phyloP scores from a whole-genome alignment of 2,888 invertebrate species.

The Noctua janthe region DNA sequence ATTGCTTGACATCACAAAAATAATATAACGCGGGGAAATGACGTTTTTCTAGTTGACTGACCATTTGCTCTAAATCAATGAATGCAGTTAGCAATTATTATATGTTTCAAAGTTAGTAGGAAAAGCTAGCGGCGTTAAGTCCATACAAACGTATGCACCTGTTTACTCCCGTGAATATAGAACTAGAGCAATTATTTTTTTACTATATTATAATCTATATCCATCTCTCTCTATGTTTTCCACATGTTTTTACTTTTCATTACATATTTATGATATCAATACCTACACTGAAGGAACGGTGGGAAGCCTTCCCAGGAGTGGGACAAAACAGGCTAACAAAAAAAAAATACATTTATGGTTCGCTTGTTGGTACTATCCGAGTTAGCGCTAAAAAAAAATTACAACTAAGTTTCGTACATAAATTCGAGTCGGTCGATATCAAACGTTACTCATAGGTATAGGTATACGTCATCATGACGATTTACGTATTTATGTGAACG shows the following conservation, averaged over 20 bases:
- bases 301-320: too few species aligned
- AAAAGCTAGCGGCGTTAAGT: neutral
- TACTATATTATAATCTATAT: neutral
- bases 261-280: neutral
- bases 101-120: neutral
- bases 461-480: neutral
- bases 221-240: neutral
- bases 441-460: slow-evolving; percentile 1
- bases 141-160: neutral
- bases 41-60: neutral
- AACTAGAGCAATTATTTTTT: neutral
- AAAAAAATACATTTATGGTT: neutral
- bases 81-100: neutral
- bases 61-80: neutral
- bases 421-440: neutral
- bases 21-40: neutral
- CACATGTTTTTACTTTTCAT: neutral
- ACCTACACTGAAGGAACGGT: too few species aligned
- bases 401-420: neutral
- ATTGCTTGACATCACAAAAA: neutral
- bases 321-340: too few species aligned
- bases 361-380: neutral
- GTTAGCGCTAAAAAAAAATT: neutral
- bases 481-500: slow-evolving; percentile 13
- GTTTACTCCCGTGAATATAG: neutral